A percentile compares a stretch with the other conserved stretches of the same genome.
phyloP scores from a whole-genome alignment of 2,113 vertebrate species.

The Acinonyx jubatus region DNA sequence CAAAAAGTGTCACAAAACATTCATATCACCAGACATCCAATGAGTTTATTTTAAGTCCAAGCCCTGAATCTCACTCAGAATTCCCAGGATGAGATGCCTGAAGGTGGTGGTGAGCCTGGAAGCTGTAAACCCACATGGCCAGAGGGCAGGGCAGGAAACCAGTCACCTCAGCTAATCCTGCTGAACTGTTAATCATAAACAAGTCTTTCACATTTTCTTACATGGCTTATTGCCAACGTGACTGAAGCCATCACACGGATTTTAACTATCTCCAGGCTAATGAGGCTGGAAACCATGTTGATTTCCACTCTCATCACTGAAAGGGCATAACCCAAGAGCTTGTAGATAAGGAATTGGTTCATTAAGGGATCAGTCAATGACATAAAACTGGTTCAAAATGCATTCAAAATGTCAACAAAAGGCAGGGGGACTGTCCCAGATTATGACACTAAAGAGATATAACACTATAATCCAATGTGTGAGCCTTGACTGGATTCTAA shows the following conservation, averaged over 20 bases:
- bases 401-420: not conserved
- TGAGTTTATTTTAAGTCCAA: not conserved
- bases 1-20: not conserved
- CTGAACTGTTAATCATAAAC: not conserved
- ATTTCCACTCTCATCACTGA: not conserved
- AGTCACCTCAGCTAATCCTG: not conserved
- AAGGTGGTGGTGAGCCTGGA: not conserved
- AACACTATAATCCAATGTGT: not conserved
- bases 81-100: not conserved
- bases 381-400: not conserved
- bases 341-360: not conserved
- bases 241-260: not conserved
- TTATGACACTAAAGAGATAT: not conserved
- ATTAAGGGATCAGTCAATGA: not conserved
- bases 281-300: not conserved
- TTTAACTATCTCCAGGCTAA: not conserved
- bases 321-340: not conserved
- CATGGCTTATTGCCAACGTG: not conserved
- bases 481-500: not conserved
- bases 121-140: accelerated
- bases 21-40: not conserved
- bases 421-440: not conserved
- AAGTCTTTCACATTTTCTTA: not conserved
- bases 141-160: not conserved
- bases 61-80: not conserved